Evolutionary conservation across 2,797 vertebrate species (phyloP).

Genomic region (Calcarius lapponicus): DNA sequence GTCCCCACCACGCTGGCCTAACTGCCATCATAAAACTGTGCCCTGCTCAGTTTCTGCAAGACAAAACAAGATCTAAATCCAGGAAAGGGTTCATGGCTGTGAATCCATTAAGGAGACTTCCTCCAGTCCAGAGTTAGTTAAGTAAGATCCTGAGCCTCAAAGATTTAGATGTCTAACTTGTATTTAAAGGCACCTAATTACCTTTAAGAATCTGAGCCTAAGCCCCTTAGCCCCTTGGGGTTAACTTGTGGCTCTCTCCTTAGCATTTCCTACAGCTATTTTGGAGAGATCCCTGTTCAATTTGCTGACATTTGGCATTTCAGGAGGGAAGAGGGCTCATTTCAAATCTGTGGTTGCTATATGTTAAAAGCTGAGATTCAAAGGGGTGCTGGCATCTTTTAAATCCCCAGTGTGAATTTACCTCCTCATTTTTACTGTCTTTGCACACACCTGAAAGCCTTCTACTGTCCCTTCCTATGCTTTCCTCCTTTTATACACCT

Average conservation of each 20-base stretch:
- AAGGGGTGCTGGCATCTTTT: neutral
- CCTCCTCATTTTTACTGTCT: neutral
- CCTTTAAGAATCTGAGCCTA: constrained; percentile 53
- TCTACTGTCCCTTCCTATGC: neutral
- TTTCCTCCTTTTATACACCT: neutral
- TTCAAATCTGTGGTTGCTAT: neutral
- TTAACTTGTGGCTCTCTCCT: constrained; percentile 27
- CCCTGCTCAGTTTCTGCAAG: neutral
- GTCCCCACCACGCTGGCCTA: rapidly evolving
- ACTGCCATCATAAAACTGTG: neutral
- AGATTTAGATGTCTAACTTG: constrained; percentile 59
- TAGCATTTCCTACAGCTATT: neutral
- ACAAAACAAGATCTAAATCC: neutral
- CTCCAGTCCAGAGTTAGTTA: constrained; percentile 23
- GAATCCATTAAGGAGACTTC: constrained; percentile 35
- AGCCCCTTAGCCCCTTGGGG: constrained; percentile 20
- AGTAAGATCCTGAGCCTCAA: constrained; percentile 45
- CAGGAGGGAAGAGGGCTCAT: neutral
- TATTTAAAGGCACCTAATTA: constrained; percentile 66
- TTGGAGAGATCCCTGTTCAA: neutral
- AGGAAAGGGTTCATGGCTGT: neutral
- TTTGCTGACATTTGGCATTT: neutral
- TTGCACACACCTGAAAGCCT: neutral
- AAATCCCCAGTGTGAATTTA: neutral
- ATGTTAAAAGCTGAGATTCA: neutral